Base-by-base conservation (phyloP, 2,113 vertebrate genomes). In the Sinocyclocheilus anophthalmus region DNA sequence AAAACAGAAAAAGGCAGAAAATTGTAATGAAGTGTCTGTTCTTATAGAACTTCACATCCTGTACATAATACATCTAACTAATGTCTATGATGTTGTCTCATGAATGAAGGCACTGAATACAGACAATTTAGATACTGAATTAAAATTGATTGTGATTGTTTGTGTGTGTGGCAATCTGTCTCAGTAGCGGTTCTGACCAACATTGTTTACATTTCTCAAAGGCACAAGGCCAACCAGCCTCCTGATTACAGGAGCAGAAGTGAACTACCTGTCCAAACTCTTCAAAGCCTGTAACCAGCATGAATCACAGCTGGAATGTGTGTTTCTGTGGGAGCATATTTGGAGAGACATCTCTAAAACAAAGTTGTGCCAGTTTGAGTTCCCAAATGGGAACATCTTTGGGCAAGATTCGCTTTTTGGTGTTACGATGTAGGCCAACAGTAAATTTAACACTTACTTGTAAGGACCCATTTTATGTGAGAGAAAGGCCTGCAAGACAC, bases 391-490 rank as follows among this genome's bases (percentile, higher is more conserved):
- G 57, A 65, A 37, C 3, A 67, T 12, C 6, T n/a, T 22, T 4
- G 37, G 79, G 7, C 30, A 26, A 45, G 59, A 67, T 45, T 63
- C 3, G 4, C 42, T 26, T 67, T 26, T 65, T 50, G 37, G n/a
- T 78, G 26, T 45, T 50, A 20, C 13, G 0, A 45, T 5, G 9
- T 24, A 48, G 45, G 45, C 45, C 12, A 48, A 48, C 42, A 42
- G 42, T 2, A 8, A 42, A 42, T 67, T 33, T 48, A 8, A 67
- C 53, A 37, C 90, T 5, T 88, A 99, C 98, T 97, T 96, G 94
- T 97, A 97, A 69, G 97, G 97, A 89, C 96, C 97, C 97, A 98
- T 98, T 95, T 94, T 97, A 92, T 94, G 96, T 45, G 97, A 96
- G 77, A 99, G 91, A 88, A 96, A 96, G 37, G 96, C 96, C 92